Evolutionary conservation across 1,140 invertebrate species (phyloP), one percentile per base, ranked within the genome.

Genomic region (Monomorium pharaonis): DNA sequence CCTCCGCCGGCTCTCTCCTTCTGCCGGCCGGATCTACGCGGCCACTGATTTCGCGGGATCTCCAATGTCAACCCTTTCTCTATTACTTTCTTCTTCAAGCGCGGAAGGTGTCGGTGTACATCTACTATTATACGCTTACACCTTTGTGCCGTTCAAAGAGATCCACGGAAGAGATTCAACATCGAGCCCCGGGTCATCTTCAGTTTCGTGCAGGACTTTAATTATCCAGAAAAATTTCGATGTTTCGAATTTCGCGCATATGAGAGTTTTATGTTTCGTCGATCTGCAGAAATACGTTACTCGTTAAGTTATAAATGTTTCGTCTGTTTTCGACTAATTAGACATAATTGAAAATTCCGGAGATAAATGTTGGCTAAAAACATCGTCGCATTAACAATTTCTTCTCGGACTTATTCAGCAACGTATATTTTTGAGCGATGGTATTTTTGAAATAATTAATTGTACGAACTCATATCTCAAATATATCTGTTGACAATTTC

Each of bases 21-120:
- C 37, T 83, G 51, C 37, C 10, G 65, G 60, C 44, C 9, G 27
- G 67, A 83, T 72, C 51, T 30, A 9, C 44, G 24, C 62, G 47
- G 30, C 77, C 42, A 83, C 65, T 83, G 78, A 72, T 83, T 83
- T 54, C 78, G 67, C 78, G 37, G 78, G 78, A 62, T 80, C 33
- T 58, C 42, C 18, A 51, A 83, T 37, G 67, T 69, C 78, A 72
- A 72, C 51, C 67, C 78, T 83, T 83, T 72, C 51, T 81, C 67
- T 47, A 72, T 72, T 83, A 83, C 80, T 67, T 62, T 58, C 80
- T 49, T 78, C 80, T 49, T 78, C 78, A 72, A 78, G 84, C 77
- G 83, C 49, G 83, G 51, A 72, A 56, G 51, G 49, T 56, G 63
- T 80, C 65, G 65, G 78, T 72, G n/a, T 58, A 63, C 77, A 58